A percentile compares a stretch with the other conserved stretches of the same genome.
Conservation (phyloP, 2,888 invertebrate species). For the Ennomos quercinarius region DNA sequence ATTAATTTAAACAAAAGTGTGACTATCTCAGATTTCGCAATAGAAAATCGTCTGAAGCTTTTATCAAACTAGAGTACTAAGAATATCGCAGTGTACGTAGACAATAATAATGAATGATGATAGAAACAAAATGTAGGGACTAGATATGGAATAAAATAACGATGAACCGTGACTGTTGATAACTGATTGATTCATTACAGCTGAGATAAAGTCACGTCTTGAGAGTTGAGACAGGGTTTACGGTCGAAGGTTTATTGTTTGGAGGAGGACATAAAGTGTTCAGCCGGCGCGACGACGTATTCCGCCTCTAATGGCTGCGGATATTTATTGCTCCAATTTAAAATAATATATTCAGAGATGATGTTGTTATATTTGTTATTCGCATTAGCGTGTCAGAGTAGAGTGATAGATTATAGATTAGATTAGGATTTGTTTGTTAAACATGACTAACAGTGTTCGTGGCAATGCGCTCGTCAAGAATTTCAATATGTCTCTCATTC, state of each 20-base stretch:
- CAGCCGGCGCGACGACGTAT: slow-evolving; percentile 42
- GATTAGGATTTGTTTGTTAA: neutral
- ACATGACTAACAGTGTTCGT: no score
- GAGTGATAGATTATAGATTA: slow-evolving; percentile 1
- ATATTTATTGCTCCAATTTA: slow-evolving; percentile 58
- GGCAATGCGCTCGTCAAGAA: no score
- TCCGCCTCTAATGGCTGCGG: slow-evolving; percentile 49
- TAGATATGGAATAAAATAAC: slow-evolving; percentile 36
- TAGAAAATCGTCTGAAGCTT: no score
- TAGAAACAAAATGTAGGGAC: neutral
- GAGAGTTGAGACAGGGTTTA: slow-evolving; percentile 59
- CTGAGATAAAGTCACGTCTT: slow-evolving; percentile 65
- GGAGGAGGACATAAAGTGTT: slow-evolving; percentile 48
- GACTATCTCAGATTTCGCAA: no score
- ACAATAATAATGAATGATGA: neutral
- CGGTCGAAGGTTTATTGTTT: slow-evolving; percentile 67
- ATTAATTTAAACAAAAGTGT: no score
- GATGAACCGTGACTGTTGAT: slow-evolving; percentile 61
- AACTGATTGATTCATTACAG: slow-evolving; percentile 73
- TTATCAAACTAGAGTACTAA: no score
- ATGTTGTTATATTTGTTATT: slow-evolving; percentile 14
- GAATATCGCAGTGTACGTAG: neutral
- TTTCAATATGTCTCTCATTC: no score
- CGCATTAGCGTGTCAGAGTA: neutral
- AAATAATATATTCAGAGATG: slow-evolving; percentile 32